Conservation (phyloP, 1,140 invertebrate species). For the Cydia splendana region DNA sequence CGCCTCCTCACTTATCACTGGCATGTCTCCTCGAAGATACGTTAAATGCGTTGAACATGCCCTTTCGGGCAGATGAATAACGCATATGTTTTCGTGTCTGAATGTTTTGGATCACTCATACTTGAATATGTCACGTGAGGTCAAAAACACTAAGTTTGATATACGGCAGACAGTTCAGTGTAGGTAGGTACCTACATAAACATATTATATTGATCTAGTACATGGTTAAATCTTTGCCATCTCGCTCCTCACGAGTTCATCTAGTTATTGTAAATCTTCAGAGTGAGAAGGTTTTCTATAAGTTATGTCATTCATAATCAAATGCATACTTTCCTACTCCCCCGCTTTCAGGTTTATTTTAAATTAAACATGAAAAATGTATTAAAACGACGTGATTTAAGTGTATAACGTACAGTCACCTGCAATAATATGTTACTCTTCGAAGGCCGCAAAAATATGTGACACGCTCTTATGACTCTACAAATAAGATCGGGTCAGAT, state of each 20-base stretch:
- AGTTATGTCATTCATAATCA: too few species aligned
- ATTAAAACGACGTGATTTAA: too few species aligned
- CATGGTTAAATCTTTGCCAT: not conserved
- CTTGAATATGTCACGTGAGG: constrained; percentile 42
- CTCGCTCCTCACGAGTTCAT: not conserved
- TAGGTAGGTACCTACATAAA: not conserved
- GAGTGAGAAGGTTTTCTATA: too few species aligned
- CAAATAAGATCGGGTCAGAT: too few species aligned
- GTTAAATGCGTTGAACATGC: constrained; percentile 61
- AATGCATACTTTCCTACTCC: too few species aligned
- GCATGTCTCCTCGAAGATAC: constrained; percentile 74
- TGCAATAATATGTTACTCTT: too few species aligned
- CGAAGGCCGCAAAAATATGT: too few species aligned
- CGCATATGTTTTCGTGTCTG: constrained; percentile 66
- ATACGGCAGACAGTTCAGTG: constrained; percentile 2
- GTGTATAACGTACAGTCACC: too few species aligned
- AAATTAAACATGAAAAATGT: too few species aligned
- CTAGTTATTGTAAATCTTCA: too few species aligned
- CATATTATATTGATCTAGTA: not conserved
- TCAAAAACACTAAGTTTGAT: constrained; percentile 45
- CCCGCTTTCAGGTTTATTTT: too few species aligned
- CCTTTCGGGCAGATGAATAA: constrained; percentile 68
- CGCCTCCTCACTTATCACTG: constrained; percentile 67
- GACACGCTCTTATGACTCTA: too few species aligned
- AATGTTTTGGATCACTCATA: constrained; percentile 51